Evolutionary conservation across 2,888 invertebrate genomes (phyloP).

Genomic region (Macrophya alboannulata): DNA sequence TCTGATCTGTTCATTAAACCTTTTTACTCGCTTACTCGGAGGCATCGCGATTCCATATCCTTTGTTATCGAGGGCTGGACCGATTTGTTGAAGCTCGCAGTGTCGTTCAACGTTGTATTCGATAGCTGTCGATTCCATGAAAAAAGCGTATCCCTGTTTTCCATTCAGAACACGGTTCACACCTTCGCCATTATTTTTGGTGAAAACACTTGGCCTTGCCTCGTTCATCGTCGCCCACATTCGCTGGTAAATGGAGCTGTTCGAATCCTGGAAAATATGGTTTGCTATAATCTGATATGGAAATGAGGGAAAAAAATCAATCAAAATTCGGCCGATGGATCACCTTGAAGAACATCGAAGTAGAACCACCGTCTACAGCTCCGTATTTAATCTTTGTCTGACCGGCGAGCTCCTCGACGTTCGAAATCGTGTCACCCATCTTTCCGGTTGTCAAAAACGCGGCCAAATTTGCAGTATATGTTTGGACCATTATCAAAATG

Average conservation of each 20-base stretch:
- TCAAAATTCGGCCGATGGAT: conserved; percentile 60
- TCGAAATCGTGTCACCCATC: conserved; percentile 97
- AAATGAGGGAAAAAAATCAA: neutral
- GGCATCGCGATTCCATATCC: conserved; percentile 98
- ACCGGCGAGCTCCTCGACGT: conserved; percentile 96
- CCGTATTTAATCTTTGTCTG: conserved; percentile 99
- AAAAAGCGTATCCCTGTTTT: conserved; percentile 95
- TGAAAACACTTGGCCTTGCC: conserved; percentile 93
- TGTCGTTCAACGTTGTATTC: conserved; percentile 96
- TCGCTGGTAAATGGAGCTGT: conserved; percentile 95
- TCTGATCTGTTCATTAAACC: neutral
- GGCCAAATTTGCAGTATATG: conserved; percentile 97
- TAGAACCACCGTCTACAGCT: conserved; percentile 94
- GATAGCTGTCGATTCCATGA: conserved; percentile 98
- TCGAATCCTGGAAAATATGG: conserved; percentile 88
- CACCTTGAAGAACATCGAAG: conserved; percentile 97
- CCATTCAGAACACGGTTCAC: conserved; percentile 93
- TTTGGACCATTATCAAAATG: conserved; percentile 97
- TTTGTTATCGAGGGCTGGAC: conserved; percentile 95
- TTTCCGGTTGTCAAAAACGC: conserved; percentile 96
- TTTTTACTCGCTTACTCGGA: conserved; percentile 86
- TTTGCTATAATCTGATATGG: conserved; percentile 7
- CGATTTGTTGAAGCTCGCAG: conserved; percentile 95
- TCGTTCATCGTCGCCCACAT: conserved; percentile 99
- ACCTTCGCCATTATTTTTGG: conserved; percentile 93